A percentile compares a stretch with the other conserved stretches of the same genome.
These are phyloP conservation scores for Poeciliopsis occidentalis DNA, from an alignment of 2,113 vertebrate genomes.

Conservation along the genomic window DNA sequence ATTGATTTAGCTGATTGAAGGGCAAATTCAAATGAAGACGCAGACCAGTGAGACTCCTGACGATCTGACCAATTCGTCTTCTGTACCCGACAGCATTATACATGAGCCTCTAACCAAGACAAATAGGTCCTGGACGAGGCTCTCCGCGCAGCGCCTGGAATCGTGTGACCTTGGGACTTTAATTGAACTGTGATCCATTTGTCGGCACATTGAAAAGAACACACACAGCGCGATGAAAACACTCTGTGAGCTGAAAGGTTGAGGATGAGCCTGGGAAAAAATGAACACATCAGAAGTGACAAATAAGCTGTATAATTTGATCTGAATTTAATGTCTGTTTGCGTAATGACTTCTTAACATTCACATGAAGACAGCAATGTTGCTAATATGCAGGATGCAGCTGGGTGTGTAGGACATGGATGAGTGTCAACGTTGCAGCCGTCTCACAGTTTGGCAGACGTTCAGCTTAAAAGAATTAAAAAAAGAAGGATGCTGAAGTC, in stretches of 20 bases:
- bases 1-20: constrained; percentile 78
- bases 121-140: constrained; percentile 65
- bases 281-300: constrained; percentile 31
- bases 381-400: constrained; percentile 30
- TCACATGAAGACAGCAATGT: constrained; percentile 25
- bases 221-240: constrained; percentile 36
- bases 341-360: constrained; percentile 36
- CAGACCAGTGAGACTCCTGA: constrained; percentile 58
- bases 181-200: constrained; percentile 71
- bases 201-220: constrained; percentile 51
- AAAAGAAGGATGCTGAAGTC: constrained; percentile 46
- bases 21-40: constrained; percentile 73
- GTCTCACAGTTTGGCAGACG: constrained; percentile 33
- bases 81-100: constrained; percentile 57
- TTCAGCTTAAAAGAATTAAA: constrained; percentile 19
- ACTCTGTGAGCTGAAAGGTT: constrained; percentile 20
- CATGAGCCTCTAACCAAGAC: constrained; percentile 76
- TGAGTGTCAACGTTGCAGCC: constrained; percentile 36
- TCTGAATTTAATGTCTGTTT: constrained; percentile 43
- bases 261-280: constrained; percentile 9
- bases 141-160: constrained; percentile 59
- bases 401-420: constrained; percentile 33
- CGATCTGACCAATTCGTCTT: constrained; percentile 64
- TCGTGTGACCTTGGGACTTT: constrained; percentile 72
- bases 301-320: constrained; percentile 36